Conservation (phyloP, 1,140 invertebrate species). For the Parapsyche elsis region DNA sequence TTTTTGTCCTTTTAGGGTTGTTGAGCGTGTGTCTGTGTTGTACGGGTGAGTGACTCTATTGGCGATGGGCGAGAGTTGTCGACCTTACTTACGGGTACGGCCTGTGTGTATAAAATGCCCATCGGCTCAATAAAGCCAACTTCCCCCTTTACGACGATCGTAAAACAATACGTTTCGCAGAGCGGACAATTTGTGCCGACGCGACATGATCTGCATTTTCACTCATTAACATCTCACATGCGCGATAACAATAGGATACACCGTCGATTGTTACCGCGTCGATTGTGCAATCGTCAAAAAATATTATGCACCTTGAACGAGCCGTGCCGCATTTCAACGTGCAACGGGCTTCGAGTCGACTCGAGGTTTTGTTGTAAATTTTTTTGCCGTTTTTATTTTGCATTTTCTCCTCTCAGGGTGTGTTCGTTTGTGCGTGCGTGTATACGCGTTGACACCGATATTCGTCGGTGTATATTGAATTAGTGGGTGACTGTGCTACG, state of each 20-base stretch:
- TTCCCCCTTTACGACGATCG: constrained; percentile 17
- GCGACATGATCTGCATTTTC: background rate
- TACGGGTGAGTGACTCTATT: constrained; percentile 20
- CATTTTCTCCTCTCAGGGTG: background rate
- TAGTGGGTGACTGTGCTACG: constrained; percentile 31
- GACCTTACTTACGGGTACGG: constrained; percentile 5
- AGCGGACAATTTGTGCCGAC: background rate
- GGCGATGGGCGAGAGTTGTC: constrained; percentile 5
- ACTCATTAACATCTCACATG: background rate
- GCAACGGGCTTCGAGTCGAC: no score
- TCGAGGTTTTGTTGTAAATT: no score
- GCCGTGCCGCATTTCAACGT: no score
- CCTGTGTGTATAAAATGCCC: background rate
- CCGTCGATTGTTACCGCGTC: background rate
- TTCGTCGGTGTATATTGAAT: constrained; percentile 5
- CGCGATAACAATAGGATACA: background rate
- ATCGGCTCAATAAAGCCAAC: background rate
- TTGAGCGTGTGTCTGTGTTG: background rate
- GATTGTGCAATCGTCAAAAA: background rate
- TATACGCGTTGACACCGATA: constrained; percentile 4
- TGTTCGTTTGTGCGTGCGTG: background rate
- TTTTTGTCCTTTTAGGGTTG: no score
- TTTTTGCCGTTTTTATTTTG: no score
- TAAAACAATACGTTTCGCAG: constrained; percentile 16
- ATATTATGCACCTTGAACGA: no score